Conservation (phyloP, 2,888 invertebrate species). For the Mesochorus sp. region DNA sequence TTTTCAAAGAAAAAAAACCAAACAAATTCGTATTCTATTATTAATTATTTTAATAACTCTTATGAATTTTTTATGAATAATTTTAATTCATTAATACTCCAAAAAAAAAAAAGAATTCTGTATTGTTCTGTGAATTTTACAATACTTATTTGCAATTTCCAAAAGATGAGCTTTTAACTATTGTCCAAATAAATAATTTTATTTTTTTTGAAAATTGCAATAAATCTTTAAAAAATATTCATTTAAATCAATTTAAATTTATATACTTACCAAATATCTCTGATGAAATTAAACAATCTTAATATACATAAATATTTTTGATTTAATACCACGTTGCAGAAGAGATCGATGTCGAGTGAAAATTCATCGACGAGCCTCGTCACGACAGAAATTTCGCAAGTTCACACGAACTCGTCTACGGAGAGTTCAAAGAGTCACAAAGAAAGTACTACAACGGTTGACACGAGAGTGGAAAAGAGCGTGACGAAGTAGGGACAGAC, state of each 20-base stretch:
- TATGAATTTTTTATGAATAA: no score
- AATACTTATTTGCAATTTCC: no score
- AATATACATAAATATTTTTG: slow-evolving; percentile 6
- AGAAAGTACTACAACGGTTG: slow-evolving; percentile 17
- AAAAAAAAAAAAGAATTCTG: no score
- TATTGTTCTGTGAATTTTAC: not conserved
- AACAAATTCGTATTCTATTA: no score
- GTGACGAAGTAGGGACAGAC: slow-evolving; percentile 33
- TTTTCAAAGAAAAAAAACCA: not conserved
- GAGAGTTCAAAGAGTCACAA: slow-evolving; percentile 43
- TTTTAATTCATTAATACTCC: no score
- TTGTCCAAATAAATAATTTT: no score
- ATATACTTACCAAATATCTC: no score
- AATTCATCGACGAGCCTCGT: slow-evolving; percentile 26
- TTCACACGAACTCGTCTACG: slow-evolving; percentile 38
- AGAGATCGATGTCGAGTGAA: slow-evolving; percentile 49
- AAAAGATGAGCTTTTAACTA: no score
- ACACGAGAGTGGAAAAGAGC: slow-evolving; percentile 32
- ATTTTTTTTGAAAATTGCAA: no score
- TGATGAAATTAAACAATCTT: no score
- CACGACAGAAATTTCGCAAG: slow-evolving; percentile 26
- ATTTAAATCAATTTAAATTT: no score
- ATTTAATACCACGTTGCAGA: slow-evolving; percentile 48
- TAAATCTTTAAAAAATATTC: no score
- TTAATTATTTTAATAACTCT: not conserved